Conservation (phyloP, 2,113 vertebrate species). For the Tupaia chinensis region DNA sequence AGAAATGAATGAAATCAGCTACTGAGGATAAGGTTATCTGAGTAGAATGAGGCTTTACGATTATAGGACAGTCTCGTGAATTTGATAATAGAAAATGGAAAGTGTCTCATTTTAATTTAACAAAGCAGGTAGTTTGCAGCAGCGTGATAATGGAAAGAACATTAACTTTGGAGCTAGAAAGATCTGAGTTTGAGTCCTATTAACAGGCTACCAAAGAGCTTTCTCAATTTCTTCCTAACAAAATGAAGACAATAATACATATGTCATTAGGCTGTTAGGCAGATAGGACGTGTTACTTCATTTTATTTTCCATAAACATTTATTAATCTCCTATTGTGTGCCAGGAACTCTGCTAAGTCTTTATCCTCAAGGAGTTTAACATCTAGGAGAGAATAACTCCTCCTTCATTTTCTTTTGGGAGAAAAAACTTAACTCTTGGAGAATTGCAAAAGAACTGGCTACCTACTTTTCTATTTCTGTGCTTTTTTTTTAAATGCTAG, state of each 20-base stretch:
- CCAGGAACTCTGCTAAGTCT: neutral
- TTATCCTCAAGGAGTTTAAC: constrained; percentile 18
- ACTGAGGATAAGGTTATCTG: neutral
- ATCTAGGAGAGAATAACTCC: neutral
- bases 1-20: neutral
- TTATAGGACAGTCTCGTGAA: neutral
- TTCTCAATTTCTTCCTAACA: constrained; percentile 32
- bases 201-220: neutral
- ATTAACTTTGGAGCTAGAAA: neutral
- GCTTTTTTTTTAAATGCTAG: neutral
- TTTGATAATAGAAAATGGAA: constrained; percentile 3
- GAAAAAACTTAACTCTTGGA: neutral
- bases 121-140: constrained; percentile 2
- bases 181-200: constrained; percentile 30
- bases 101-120: constrained; percentile 38
- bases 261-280: neutral
- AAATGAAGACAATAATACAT: neutral
- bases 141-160: constrained; percentile 3
- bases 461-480: neutral
- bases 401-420: neutral
- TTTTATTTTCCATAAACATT: constrained; percentile 20
- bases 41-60: neutral
- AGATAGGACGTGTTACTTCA: neutral
- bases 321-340: neutral
- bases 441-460: constrained; percentile 1